Evolutionary conservation across 2,888 invertebrate genomes (phyloP).

Genomic region (Cylindroiulus punctatus): DNA sequence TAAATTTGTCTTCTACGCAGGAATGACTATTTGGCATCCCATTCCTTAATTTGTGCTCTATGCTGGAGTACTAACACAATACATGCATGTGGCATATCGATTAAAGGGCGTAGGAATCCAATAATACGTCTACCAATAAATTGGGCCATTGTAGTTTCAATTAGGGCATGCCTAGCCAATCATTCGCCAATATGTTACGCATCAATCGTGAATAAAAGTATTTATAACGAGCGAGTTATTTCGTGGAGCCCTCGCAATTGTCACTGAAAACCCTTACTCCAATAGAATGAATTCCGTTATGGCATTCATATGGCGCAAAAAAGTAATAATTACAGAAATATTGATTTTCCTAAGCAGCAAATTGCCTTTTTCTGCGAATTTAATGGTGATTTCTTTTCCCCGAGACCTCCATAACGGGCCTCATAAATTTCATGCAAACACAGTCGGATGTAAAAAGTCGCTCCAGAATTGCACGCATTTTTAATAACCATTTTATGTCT

Average conservation of each 20-base stretch:
- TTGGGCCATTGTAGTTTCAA: neutral
- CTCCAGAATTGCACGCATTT: neutral
- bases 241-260: neutral
- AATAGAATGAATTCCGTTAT: neutral
- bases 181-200: neutral
- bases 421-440: constrained; percentile 45
- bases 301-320: constrained; percentile 30
- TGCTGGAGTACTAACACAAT: neutral
- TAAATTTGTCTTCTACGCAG: no score
- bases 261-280: neutral
- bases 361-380: constrained; percentile 43
- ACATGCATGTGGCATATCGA: neutral
- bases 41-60: no score
- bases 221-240: neutral
- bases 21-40: neutral
- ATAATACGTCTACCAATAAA: neutral
- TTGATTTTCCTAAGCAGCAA: constrained; percentile 23
- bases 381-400: constrained; percentile 51
- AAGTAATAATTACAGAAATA: constrained; percentile 42
- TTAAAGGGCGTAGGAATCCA: neutral
- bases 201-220: neutral
- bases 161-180: neutral
- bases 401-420: constrained; percentile 47
- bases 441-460: neutral
- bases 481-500: neutral